Base-by-base conservation (phyloP, 1,140 invertebrate species). In the Papilio aristodemus region DNA sequence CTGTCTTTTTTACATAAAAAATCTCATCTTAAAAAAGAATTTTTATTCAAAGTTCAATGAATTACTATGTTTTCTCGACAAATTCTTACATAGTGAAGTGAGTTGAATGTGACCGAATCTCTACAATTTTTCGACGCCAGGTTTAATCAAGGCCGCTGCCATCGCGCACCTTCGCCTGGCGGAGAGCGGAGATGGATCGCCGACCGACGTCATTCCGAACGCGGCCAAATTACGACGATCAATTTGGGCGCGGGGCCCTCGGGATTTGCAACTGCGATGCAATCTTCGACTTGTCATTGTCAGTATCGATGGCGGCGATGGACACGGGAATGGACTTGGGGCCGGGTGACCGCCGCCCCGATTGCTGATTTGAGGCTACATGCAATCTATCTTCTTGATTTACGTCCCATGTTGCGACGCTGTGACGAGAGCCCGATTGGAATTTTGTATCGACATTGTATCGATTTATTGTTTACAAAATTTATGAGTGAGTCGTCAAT, bases 261-360 rank as follows among this genome's bases (percentile, higher is more conserved):
- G 81, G 79, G 85, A 89, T 81, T 89, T 83, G 83, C 79, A 81
- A 79, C 71, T 74, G 77, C 75, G 81, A 76, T 85, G 80, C 84
- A 87, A 89, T 89, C 85, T 87, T 86, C 84, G 69, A 86, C 84
- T 89, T 86, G 84, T 89, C 85, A 85, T 81, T 84, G 85, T 85
- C 84, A 81, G 69, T 36, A 58, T 57, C 38, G 46, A 43, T 60
- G 50, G 46, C 58, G 69, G 58, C 67, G 77, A 77, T 83, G 75
- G 81, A 82, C 79, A 79, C 62, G 54, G 70, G 74, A 75, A 78
- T 80, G 75, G 75, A 77, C 74, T 69, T 32, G 68, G 58, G 68
- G 64, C 25, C 67, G 39, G 78, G 78, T 59, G 58, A 8, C 36
- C 13, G 77, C 67, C 38, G 11, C 46, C 71, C 72, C 71, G 63